A percentile compares a stretch with the other conserved stretches of the same genome.
These are phyloP conservation scores for Synaphobranchus kaupii DNA, from an alignment of 2,797 vertebrate genomes.

Conservation along the genomic window DNA sequence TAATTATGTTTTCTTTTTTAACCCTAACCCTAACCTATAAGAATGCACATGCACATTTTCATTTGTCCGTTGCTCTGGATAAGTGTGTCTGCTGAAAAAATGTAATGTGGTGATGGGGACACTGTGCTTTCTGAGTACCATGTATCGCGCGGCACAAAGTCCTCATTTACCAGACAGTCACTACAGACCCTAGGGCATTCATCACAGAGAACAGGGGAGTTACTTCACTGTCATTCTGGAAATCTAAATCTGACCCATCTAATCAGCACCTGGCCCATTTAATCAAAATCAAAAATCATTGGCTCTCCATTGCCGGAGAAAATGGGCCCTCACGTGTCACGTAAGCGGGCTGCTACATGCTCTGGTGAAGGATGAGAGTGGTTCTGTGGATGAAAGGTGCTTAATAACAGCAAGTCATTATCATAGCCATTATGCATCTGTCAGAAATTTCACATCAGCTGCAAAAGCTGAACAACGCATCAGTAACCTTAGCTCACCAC, in stretches of 20 bases:
- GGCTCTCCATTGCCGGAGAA: not conserved
- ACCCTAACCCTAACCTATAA: not conserved
- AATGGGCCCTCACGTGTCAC: not conserved
- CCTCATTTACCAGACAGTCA: not conserved
- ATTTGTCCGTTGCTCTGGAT: not conserved
- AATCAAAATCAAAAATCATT: slow-evolving; percentile 19
- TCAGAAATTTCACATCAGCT: slow-evolving; percentile 19
- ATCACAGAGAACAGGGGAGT: not conserved
- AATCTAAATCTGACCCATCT: not conserved
- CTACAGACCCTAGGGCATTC: not conserved
- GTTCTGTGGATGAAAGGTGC: slow-evolving; percentile 1
- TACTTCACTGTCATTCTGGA: not conserved
- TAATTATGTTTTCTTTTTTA: not conserved
- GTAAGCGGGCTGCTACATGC: not conserved
- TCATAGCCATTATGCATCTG: slow-evolving; percentile 18
- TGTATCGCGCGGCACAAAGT: not conserved
- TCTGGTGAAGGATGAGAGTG: not conserved
- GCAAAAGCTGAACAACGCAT: slow-evolving; percentile 11
- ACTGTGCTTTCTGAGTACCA: not conserved
- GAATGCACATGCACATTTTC: not conserved
- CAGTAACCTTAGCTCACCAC: not conserved
- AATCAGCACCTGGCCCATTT: slow-evolving; percentile 16
- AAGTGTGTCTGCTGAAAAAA: not conserved
- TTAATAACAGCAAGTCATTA: slow-evolving; percentile 14
- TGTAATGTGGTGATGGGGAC: not conserved